Base-by-base conservation (phyloP, 2,113 vertebrate species). In the Eidolon helvum region DNA sequence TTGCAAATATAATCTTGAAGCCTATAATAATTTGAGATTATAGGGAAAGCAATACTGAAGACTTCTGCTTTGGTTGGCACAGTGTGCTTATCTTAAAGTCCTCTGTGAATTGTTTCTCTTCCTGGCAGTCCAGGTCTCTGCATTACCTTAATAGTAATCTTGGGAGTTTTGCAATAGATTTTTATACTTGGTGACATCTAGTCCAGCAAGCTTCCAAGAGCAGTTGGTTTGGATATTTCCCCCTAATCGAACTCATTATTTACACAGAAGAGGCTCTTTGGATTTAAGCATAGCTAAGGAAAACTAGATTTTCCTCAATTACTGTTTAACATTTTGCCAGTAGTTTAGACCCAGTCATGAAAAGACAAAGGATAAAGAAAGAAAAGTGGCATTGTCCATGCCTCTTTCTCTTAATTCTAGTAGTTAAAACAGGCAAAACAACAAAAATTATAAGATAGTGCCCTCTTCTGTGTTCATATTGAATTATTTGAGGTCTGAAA, bases 1-100 rank as follows among this genome's bases (percentile, higher is more conserved):
- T 92, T 84, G 79, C 68, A 96, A 95, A 95, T 53, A 95, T 57
- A 78, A 97, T 95, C 33, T 83, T 93, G 69, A 97, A 50, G 9
- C 38, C 86, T 92, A 21, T 74, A 50, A 78, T 43, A 16, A 93
- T 69, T 24, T 10, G 33, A 87, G 40, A 38, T 69, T 72, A 22
- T 63, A 50, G 26, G 45, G 45, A 95, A 96, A 79, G n/a, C 1
- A 6, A 89, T 71, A 83, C 16, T 55, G 28, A 69, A 50, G 75
- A 65, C 38, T 55, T 83, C 35, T 50, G 59, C 86, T 89, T 69
- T 95, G 77, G 61, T 85, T 0, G 0, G 21, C 22, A 95, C 30
- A 88, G 33, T 33, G 33, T n/a, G 65, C n/a, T 94, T 50, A 78
- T 87, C 57, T 65, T 83, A 80, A 94, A 97, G 15, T 30, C 55